Conservation (phyloP, 2,113 vertebrate species). For the Pyrgilauda ruficollis region DNA sequence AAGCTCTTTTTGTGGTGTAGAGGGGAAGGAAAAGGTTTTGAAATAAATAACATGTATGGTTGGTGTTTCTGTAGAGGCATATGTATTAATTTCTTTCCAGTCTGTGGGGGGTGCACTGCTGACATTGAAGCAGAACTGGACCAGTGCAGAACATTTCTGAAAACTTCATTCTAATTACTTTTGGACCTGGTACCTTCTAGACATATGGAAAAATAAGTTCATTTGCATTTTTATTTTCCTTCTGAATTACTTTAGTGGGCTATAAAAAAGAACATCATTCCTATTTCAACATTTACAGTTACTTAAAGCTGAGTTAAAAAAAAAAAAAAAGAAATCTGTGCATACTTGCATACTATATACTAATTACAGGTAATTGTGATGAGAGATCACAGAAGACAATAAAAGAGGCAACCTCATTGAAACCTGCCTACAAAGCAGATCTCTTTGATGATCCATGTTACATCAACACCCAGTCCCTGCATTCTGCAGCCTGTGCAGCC, state of each 20-base stretch:
- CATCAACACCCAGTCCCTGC: slow-evolving; percentile 75
- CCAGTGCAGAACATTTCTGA: neutral
- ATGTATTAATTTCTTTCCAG: neutral
- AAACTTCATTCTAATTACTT: neutral
- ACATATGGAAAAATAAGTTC: neutral
- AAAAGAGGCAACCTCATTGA: slow-evolving; percentile 39
- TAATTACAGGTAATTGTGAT: slow-evolving; percentile 56
- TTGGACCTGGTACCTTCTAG: neutral
- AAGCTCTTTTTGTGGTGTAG: slow-evolving; percentile 2
- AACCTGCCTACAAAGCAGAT: slow-evolving; percentile 53
- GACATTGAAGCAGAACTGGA: neutral
- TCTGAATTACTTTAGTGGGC: neutral
- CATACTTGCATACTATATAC: neutral
- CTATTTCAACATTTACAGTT: neutral
- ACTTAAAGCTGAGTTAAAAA: neutral
- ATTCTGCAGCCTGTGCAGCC: slow-evolving; percentile 22
- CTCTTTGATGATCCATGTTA: slow-evolving; percentile 79
- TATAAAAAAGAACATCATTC: neutral
- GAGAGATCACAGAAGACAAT: slow-evolving; percentile 47
- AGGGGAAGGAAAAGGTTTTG: slow-evolving; percentile 22
- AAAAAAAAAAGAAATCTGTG: neutral
- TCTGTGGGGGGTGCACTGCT: neutral
- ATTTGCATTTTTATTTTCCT: neutral
- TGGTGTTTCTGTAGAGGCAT: neutral
- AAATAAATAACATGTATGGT: neutral